These are phyloP conservation scores for Galago senegalensis DNA, from an alignment of 2,797 vertebrate genomes.

Conservation along the genomic window DNA sequence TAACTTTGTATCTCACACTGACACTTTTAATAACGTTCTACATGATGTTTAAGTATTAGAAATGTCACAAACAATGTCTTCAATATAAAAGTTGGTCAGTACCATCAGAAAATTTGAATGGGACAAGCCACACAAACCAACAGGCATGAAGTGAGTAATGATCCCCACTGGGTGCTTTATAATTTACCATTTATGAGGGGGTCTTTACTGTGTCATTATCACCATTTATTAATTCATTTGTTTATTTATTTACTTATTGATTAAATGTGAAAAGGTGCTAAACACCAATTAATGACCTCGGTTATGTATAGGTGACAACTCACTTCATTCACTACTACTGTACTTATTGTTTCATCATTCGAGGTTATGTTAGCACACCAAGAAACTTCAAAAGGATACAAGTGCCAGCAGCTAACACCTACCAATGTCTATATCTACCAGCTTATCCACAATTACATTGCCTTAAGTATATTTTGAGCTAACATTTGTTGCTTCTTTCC, in stretches of 20 bases:
- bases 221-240: background rate
- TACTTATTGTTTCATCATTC: background rate
- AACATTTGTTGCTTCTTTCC: background rate
- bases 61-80: background rate
- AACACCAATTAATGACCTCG: background rate
- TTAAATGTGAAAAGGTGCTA: background rate
- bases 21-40: background rate
- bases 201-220: background rate
- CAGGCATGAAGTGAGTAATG: background rate
- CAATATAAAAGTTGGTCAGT: background rate
- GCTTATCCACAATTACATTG: background rate
- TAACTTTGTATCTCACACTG: background rate
- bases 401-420: background rate
- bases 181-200: background rate
- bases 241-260: background rate
- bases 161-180: background rate
- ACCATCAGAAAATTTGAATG: background rate
- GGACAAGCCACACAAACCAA: background rate
- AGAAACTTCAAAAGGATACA: background rate
- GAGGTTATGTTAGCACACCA: background rate
- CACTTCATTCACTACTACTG: background rate
- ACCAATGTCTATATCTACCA: background rate
- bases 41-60: background rate
- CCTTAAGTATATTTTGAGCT: background rate
- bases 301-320: background rate